phyloP scores from a whole-genome alignment of 2,797 vertebrate genomes.

The Acanthopagrus latus region DNA sequence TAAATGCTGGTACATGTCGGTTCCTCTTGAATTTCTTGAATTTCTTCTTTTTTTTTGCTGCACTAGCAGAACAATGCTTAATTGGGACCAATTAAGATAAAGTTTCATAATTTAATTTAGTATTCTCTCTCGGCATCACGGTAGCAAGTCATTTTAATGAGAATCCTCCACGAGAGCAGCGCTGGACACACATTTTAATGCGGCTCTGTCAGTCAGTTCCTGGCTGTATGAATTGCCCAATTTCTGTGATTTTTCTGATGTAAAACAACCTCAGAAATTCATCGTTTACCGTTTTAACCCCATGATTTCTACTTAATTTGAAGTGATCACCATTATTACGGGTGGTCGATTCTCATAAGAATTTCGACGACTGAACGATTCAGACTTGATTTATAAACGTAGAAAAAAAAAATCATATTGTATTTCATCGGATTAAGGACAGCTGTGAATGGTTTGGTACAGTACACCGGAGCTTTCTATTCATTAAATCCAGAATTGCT shows the following conservation, averaged over 20 bases:
- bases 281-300: not conserved
- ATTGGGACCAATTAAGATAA: conserved; percentile 68
- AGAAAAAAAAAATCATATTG: no score
- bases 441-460: no score
- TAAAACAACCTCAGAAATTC: conserved; percentile 8
- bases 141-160: conserved; percentile 36
- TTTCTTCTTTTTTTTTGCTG: conserved; percentile 14
- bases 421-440: no score
- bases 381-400: no score
- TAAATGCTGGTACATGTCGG: conserved; percentile 44
- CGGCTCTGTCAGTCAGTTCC: conserved; percentile 1
- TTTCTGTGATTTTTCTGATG: not conserved
- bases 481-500: no score
- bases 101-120: conserved; percentile 59
- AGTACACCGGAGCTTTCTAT: no score
- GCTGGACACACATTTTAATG: conserved; percentile 17
- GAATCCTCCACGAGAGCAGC: conserved; percentile 22
- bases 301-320: not conserved
- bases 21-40: conserved; percentile 30
- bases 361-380: no score
- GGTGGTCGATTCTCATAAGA: not conserved
- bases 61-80: conserved; percentile 33
- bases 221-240: not conserved
- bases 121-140: conserved; percentile 39
- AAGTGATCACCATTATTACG: not conserved